Evolutionary conservation across 2,797 vertebrate species (phyloP), one percentile per base, ranked within the genome.

Genomic region (Benthosema pterotum): DNA sequence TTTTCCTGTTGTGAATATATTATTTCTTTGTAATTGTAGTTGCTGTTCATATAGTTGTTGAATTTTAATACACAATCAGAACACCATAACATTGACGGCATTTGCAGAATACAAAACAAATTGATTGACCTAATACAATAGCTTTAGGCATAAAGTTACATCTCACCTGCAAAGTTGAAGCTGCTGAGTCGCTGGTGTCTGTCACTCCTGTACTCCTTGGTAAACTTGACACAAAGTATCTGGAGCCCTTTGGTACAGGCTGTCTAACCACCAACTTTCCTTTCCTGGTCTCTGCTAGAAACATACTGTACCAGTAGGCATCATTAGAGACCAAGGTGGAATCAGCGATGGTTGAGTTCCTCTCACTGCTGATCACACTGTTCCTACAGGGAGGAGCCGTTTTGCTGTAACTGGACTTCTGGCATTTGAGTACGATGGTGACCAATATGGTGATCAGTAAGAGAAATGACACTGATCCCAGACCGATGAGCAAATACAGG

Each of bases 291-390:
- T 75, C 67, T 4, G 67, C 67, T 25, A 75, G 60, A 52, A 75
- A 71, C 68, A 75, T 14, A 47, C 72, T 75, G 63, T 76, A 68
- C 74, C 74, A 72, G 72, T 74, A 74, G 3, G 72, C 72, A 49
- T 74, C 72, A 28, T 65, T 74, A 52, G 72, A 74, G 18, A 69
- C 61, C 49, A 74, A 38, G 11, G 72, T 74, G 17, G 72, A 74
- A 54, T 74, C 65, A 0, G 72, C 72, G n/a, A 73, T 53, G 5
- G 55, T 55, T 0, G 71, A 73, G 46, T 67, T 73, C 56, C 71
- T 68, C 45, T 67, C 64, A 1, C 71, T 32, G 7, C 28, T 73
- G 56, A 59, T 25, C 12, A 73, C 65, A n/a, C 71, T 73, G 71
- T 71, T 71, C 57, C 69, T 61, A 49, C 57, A 46, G 57, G 63